Base-by-base conservation (phyloP, 2,888 invertebrate species). In the Asteroscopus sphinx region DNA sequence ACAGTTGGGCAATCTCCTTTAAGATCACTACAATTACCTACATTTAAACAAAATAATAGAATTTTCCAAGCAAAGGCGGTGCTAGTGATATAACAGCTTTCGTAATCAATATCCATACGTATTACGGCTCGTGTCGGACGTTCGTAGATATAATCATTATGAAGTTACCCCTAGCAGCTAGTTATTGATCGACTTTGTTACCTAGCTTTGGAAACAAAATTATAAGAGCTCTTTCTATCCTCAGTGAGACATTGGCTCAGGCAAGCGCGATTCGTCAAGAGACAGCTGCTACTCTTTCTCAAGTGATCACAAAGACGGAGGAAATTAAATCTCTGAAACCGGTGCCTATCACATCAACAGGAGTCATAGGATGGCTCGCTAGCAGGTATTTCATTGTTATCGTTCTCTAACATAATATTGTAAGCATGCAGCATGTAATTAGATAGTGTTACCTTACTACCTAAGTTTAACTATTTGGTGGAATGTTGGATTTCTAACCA, bases 311-410 rank as follows among this genome's bases (percentile, higher is more conserved):
- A n/a, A 87, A 85, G 68, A 16, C 60, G 15, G 85, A 88, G 13
- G 63, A 64, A 2, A 45, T 57, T n/a, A 91, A 85, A 64, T 76
- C 83, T 13, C 72, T 93, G 55, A 93, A 93, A 60, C 94, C 94
- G 0, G 89, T 93, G 21, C 94, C 94, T 0, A 46, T 81, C n/a
- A 93, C 93, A 0, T 80, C 87, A 1, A 88, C 89, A 2, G 92
- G 93, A 11, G 28, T 82, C 48, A 80, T 93, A 52, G 94, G 94
- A 39, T 94, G 94, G 94, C 82, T 94, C 7, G 80, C 88, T 33
- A 64, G 80, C 55, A 94, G 87, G 94, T 94, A 25, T 1, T 12
- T 8, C 41, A 25, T 11, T 11, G 9, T 9, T 26, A 8, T 1
- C 21, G 21, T 21, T 21, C 21, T 21, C 21, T 21, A 21, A 6